Evolutionary conservation across 2,888 invertebrate species (phyloP).

Genomic region (Eristalis intricaria): DNA sequence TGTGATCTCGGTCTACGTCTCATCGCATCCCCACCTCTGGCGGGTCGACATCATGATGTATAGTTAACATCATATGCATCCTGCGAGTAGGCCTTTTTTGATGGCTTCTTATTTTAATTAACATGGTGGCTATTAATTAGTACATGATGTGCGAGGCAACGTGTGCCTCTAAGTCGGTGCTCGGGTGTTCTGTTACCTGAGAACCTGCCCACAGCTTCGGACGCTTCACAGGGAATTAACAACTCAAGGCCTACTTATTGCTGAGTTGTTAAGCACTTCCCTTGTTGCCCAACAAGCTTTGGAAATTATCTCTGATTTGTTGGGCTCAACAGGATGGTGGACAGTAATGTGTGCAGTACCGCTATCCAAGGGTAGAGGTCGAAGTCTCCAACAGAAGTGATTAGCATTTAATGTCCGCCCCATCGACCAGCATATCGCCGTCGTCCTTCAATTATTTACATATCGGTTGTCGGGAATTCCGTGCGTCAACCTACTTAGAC

Average conservation of each 20-base stretch:
- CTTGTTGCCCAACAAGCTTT: background rate
- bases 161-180: conserved; percentile 14
- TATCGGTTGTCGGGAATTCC: conserved; percentile 37
- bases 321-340: background rate
- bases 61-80: conserved; percentile 35
- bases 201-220: background rate
- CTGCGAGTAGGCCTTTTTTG: conserved; percentile 55
- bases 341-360: background rate
- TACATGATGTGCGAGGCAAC: conserved; percentile 44
- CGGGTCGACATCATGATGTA: conserved; percentile 30
- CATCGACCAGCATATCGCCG: background rate
- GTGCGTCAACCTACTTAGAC: conserved; percentile 51
- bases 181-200: conserved; percentile 35
- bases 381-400: background rate
- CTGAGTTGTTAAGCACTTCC: conserved; percentile 37
- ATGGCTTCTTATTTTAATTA: conserved; percentile 71
- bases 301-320: background rate
- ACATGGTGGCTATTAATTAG: conserved; percentile 69
- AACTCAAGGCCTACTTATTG: conserved; percentile 56
- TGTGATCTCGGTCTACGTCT: conserved; percentile 52
- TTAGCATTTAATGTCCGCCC: conserved; percentile 23
- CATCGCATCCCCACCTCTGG: conserved; percentile 47
- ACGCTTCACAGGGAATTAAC: conserved; percentile 28
- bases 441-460: conserved; percentile 44
- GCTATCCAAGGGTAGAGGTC: background rate